phyloP scores from a whole-genome alignment of 2,113 vertebrate species.

The Athene noctua region DNA sequence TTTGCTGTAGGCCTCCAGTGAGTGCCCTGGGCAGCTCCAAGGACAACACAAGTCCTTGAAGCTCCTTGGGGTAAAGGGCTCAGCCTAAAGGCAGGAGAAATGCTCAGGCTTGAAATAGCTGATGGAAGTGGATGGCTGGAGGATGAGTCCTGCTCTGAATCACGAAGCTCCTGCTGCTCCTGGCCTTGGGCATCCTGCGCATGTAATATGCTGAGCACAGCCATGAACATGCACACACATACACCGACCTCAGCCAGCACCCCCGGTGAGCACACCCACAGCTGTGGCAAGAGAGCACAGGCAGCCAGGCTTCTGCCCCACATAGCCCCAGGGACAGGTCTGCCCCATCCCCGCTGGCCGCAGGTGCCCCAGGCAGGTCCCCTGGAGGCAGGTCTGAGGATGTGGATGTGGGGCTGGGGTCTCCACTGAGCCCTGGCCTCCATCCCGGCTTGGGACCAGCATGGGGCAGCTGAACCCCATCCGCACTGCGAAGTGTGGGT shows the following conservation, averaged over 20 bases:
- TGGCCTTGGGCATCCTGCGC: neutral
- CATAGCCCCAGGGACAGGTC: accelerated
- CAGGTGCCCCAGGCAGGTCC: neutral
- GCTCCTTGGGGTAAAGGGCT: neutral
- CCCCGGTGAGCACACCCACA: neutral
- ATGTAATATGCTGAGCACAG: neutral
- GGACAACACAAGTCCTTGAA: neutral
- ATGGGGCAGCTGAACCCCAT: neutral
- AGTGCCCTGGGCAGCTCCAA: neutral
- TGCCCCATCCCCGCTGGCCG: neutral
- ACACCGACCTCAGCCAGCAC: neutral
- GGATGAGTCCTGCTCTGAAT: neutral
- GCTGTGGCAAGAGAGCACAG: neutral
- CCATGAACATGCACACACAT: accelerated
- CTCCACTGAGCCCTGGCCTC: neutral
- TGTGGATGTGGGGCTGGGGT: neutral
- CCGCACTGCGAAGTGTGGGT: accelerated
- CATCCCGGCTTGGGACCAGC: accelerated
- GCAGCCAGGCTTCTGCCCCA: too few relatives aligned
- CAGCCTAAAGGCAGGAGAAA: neutral
- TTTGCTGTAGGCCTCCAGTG: accelerated
- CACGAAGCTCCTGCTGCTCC: neutral
- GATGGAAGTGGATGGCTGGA: neutral
- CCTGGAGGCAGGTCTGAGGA: neutral
- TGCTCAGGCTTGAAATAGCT: neutral